Evolutionary conservation across 2,797 vertebrate genomes (phyloP), one percentile per base, ranked within the genome.

Genomic region (Phyllotis vaccarum): DNA sequence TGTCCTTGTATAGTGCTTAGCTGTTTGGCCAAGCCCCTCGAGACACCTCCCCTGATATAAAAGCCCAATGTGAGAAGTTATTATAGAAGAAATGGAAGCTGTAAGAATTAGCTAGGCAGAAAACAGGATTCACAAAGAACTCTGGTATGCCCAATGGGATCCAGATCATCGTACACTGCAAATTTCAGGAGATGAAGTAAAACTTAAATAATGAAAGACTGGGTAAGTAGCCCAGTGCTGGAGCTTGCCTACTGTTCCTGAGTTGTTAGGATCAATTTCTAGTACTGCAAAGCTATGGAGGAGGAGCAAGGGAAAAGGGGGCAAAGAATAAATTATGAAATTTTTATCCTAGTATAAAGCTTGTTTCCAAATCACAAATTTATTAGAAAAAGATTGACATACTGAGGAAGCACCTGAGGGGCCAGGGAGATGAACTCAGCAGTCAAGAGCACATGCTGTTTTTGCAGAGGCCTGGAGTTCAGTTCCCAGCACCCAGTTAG

Each of bases 111-210:
- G 49, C 58, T 96, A 89, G 56, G 66, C 1, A 92, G 85, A 68
- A 95, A 93, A 88, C 43, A 52, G 43, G 46, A 81, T 62, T 87
- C 60, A 95, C 43, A 46, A 94, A 56, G 46, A 96, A 66, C 91
- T 81, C 70, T 72, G 82, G 37, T 64, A 83, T 64, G 29, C 27
- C 40, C 49, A 79, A 92, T 60, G 52, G 91, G 82, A 86, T 68
- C 56, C 37, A 81, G 66, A 58, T 29, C 72, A 68, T 0, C 75
- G 68, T 62, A 74, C 64, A 58, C 46, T 78, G 74, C 40, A 90
- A 82, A 93, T 89, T 87, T 82, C 13, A 34, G 82, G 82, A 74
- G 12, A 80, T 86, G 79, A 64, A 54, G 24, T 93, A 24, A 79
- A 94, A 90, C 75, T 40, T 40, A 81, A 40, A 58, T 40, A 80